phyloP scores from a whole-genome alignment of 2,113 vertebrate genomes.

The Sterna hirundo region DNA sequence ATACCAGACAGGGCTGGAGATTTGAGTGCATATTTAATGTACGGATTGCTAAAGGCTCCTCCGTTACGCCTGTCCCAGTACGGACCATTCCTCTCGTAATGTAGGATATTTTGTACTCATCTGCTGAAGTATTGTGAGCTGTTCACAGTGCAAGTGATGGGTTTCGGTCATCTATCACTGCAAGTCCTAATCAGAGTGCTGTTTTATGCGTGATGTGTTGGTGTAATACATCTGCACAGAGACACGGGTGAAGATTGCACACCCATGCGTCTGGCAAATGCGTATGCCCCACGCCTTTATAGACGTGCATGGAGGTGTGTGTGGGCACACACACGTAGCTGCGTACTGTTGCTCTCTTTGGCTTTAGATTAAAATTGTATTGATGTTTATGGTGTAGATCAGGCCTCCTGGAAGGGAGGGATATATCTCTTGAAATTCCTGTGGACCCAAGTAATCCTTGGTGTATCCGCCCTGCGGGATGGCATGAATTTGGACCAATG shows the following conservation, averaged over 20 bases:
- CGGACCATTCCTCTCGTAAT: neutral
- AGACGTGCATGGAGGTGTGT: neutral
- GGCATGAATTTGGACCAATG: neutral
- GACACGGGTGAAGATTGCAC: neutral
- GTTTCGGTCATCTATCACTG: neutral
- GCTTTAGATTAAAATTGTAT: neutral
- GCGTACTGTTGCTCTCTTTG: neutral
- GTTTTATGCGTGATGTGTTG: neutral
- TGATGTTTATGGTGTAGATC: neutral
- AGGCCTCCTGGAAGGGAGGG: neutral
- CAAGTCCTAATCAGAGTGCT: neutral
- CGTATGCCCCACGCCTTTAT: fast-evolving
- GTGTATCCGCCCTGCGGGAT: neutral
- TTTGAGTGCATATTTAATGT: neutral
- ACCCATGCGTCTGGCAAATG: neutral
- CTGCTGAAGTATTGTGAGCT: neutral
- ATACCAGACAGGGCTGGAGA: neutral
- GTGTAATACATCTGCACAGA: neutral
- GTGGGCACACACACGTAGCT: fast-evolving
- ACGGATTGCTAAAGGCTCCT: neutral
- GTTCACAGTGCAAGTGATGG: neutral
- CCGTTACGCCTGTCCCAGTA: neutral
- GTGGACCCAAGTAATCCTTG: neutral
- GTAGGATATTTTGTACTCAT: neutral
- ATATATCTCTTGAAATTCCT: neutral